Conservation (phyloP, 2,113 vertebrate species). For the Myotis davidii region DNA sequence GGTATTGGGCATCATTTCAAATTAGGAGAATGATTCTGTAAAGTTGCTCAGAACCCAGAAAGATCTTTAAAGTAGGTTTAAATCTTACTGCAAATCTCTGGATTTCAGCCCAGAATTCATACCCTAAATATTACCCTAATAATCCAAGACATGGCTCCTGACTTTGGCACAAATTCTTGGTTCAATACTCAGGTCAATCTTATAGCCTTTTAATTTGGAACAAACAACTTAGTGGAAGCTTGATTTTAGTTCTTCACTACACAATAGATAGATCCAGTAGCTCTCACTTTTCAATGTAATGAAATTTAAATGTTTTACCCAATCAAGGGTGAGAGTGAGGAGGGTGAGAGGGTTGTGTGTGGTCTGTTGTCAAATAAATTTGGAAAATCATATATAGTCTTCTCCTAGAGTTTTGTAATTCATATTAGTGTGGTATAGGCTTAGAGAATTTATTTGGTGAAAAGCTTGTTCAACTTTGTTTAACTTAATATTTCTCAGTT, state of each 20-base stretch:
- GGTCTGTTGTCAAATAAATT: neutral
- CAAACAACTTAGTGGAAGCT: neutral
- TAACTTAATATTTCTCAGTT: constrained; percentile 1
- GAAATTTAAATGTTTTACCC: constrained; percentile 36
- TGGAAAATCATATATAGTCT: neutral
- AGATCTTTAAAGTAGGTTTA: neutral
- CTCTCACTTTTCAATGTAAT: neutral
- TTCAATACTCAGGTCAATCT: neutral
- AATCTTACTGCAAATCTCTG: neutral
- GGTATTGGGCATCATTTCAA: neutral
- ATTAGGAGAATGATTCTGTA: neutral
- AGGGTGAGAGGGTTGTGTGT: neutral
- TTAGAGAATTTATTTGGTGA: constrained; percentile 6
- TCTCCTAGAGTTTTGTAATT: constrained; percentile 6
- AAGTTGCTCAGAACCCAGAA: neutral
- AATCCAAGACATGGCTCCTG: neutral
- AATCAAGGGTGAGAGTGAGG: neutral
- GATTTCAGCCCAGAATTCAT: neutral
- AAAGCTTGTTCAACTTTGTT: constrained; percentile 1
- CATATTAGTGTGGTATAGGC: neutral
- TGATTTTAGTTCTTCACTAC: neutral
- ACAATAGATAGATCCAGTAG: neutral
- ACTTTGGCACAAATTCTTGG: neutral
- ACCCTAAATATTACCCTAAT: neutral
- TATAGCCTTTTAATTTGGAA: neutral